Percentiles rank a stretch among this genome's conserved stretches.
Evolutionary conservation across 2,113 vertebrate species (phyloP).

Genomic region (Callipepla squamata): DNA sequence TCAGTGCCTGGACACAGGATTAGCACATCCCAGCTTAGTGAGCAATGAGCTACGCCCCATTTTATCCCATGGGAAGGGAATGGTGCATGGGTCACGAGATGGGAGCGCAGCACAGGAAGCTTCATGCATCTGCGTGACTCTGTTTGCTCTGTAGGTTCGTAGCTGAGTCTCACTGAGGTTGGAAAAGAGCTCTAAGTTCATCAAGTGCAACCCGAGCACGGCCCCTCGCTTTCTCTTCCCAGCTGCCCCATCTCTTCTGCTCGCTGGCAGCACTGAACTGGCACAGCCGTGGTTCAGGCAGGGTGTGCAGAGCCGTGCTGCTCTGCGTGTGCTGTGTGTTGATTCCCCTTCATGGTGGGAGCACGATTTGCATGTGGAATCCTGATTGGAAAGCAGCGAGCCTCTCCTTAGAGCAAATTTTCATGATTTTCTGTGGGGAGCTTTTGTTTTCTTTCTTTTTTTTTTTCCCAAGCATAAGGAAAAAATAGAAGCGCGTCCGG

Average conservation of each 20-base stretch:
- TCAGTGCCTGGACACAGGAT: conserved; percentile 48
- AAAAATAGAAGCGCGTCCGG: not conserved
- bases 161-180: too few species aligned
- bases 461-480: not conserved
- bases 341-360: not conserved
- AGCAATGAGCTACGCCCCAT: conserved; percentile 25
- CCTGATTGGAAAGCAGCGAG: not conserved
- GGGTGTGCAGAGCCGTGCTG: not conserved
- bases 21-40: conserved; percentile 63
- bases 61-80: not conserved
- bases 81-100: not conserved
- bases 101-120: not conserved
- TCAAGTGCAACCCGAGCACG: too few species aligned
- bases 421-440: not conserved
- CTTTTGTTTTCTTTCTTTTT: not conserved
- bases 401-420: not conserved
- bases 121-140: too few species aligned
- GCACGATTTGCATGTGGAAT: conserved; percentile 7
- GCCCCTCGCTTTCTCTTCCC: too few species aligned
- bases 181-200: too few species aligned
- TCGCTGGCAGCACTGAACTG: not conserved
- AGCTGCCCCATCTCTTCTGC: too few species aligned
- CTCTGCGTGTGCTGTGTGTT: not conserved
- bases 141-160: too few species aligned
- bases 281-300: not conserved